Conservation (phyloP, 2,113 vertebrate species). For the Danionella cerebrum region DNA sequence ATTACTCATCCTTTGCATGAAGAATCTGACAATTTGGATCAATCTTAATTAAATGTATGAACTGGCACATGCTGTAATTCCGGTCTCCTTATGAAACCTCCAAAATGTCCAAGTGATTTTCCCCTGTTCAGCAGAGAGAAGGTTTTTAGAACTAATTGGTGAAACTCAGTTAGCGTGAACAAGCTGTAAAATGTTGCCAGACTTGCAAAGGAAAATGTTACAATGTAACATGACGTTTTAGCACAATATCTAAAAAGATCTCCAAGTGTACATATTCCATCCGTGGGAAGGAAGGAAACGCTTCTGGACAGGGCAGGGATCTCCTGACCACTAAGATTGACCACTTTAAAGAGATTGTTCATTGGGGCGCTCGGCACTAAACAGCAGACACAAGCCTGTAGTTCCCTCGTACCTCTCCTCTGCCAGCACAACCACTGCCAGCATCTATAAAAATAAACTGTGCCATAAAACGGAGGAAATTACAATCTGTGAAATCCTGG, state of each 20-base stretch:
- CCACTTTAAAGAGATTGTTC: constrained; percentile 26
- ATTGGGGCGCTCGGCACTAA: constrained; percentile 12
- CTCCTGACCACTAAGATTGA: constrained; percentile 9
- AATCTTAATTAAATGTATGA: no score
- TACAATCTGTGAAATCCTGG: constrained; percentile 43
- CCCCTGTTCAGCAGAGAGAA: constrained; percentile 10
- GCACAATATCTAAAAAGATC: background rate
- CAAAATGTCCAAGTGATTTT: no score
- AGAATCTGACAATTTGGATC: no score
- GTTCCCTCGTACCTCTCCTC: constrained; percentile 23
- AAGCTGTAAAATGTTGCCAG: constrained; percentile 32
- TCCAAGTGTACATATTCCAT: background rate
- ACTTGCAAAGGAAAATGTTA: constrained; percentile 15
- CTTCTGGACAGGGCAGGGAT: background rate
- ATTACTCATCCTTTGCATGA: no score
- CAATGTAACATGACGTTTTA: background rate
- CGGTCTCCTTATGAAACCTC: no score
- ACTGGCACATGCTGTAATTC: no score
- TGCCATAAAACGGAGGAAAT: constrained; percentile 44
- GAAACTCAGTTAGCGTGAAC: constrained; percentile 22
- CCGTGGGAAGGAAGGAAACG: background rate
- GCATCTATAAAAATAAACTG: constrained; percentile 47
- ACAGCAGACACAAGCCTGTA: constrained; percentile 20
- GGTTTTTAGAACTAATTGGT: constrained; percentile 32
- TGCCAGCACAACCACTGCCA: constrained; percentile 37